phyloP scores from a whole-genome alignment of 2,888 invertebrate genomes.

The Drosophila incognita region DNA sequence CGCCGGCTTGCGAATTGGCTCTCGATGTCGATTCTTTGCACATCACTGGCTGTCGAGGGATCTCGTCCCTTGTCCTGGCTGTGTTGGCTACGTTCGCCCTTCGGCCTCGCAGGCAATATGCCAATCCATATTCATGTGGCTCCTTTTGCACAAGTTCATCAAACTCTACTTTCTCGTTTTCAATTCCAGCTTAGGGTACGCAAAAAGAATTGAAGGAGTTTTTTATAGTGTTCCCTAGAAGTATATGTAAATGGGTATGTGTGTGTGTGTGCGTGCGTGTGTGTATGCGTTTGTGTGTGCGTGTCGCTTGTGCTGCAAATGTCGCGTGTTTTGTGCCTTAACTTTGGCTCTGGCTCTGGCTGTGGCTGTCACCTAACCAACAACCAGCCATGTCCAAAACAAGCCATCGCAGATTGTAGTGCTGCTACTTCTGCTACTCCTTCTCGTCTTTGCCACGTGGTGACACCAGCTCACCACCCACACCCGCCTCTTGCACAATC shows the following conservation, averaged over 20 bases:
- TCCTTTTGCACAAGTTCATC: background rate
- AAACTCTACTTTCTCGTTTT: background rate
- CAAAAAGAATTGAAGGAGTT: conserved; percentile 12
- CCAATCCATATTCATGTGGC: background rate
- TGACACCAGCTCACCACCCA: background rate
- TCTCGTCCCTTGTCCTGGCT: background rate
- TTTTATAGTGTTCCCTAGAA: conserved; percentile 12
- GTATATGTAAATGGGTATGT: background rate
- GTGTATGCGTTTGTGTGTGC: background rate
- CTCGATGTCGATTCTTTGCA: background rate
- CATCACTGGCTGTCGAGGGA: background rate
- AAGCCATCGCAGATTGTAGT: conserved; percentile 9
- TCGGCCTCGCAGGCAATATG: background rate
- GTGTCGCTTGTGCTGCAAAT: conserved; percentile 17
- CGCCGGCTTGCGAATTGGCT: background rate
- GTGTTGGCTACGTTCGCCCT: background rate
- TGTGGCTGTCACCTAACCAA: conserved; percentile 34
- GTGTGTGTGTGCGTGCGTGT: background rate
- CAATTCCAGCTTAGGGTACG: background rate
- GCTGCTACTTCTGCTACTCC: conserved; percentile 1
- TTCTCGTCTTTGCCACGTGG: background rate
- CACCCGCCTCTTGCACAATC: background rate
- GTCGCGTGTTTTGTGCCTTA: conserved; percentile 9
- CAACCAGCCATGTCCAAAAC: conserved; percentile 44
- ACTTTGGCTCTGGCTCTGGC: background rate